phyloP scores from a whole-genome alignment of 92 coral and sea anemone genomes.

The Plumapathes pennacea region DNA sequence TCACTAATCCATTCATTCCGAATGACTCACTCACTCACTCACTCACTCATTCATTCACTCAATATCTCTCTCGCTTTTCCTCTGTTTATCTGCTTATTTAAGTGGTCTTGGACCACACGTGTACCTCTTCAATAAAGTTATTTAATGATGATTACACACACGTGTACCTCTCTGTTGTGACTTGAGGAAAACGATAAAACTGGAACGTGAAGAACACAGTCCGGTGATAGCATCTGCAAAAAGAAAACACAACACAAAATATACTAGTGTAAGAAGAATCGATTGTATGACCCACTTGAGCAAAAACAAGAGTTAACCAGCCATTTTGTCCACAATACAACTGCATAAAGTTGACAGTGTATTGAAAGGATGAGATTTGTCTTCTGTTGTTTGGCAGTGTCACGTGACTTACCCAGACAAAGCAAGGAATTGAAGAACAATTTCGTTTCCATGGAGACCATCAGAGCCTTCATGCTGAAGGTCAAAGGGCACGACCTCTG shows the following conservation, averaged over 20 bases:
- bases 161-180: slow-evolving; percentile 85
- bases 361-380: too few relatives aligned
- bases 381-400: too few relatives aligned
- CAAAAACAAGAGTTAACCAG: neutral
- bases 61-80: neutral
- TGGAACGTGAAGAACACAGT: slow-evolving; percentile 95
- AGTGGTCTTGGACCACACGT: neutral
- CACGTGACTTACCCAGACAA: slow-evolving; percentile 81
- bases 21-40: too few relatives aligned
- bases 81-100: neutral
- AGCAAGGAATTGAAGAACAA: slow-evolving; percentile 89
- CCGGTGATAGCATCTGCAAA: slow-evolving; percentile 79
- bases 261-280: too few relatives aligned
- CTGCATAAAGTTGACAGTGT: too few relatives aligned
- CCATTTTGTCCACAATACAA: too few relatives aligned
- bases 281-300: neutral
- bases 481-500: slow-evolving; percentile 69
- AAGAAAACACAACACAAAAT: too few relatives aligned
- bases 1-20: too few relatives aligned
- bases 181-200: slow-evolving; percentile 93
- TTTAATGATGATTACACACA: neutral
- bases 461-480: slow-evolving; percentile 76
- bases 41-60: too few relatives aligned
- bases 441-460: slow-evolving; percentile 81
- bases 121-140: neutral